Base-by-base conservation (phyloP, 2,113 vertebrate genomes). In the Prolemur simus region DNA sequence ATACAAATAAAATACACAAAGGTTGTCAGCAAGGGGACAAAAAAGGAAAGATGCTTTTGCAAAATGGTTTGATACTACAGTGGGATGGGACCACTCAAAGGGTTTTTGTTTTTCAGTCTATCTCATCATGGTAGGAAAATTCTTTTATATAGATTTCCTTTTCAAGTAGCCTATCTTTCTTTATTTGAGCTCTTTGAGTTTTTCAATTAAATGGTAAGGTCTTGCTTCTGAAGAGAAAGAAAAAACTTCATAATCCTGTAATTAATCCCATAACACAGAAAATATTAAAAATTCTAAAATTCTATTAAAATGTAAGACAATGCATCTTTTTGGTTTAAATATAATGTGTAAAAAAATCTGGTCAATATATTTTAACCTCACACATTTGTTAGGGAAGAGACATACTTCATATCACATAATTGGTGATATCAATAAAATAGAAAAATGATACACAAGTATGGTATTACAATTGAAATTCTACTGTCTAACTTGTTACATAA, bases 1-100 rank as follows among this genome's bases (percentile, higher is more conserved):
- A 97, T 98, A 97, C 96, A 98, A 98, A 98, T 98, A 98, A 98
- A 98, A 98, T 90, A 98, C 94, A 98, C 93, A 98, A 98, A 97
- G 87, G 96, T 97, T 98, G 96, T 98, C 98, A 98, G 80, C 52
- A 96, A 97, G 84, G 73, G 97, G 96, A 97, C 97, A 97, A 94
- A 97, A 92, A 95, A 92, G 91, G 69, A 94, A 93, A 97, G 91
- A 96, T 97, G 94, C 25, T 87, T 97, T 96, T 98, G 92, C 60
- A 94, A 89, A 97, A 98, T 87, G 73, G 39, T 97, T 97, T 96
- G 93, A 83, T 97, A 25, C 56, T 97, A 20, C 11, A n/a, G 25
- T 83, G 71, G 81, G 87, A 93, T 97, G 76, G 90, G 93, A 96
- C 77, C 68, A 87, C 74, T 95, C 71, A 89, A 95, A 76, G 8